phyloP scores from a whole-genome alignment of 2,113 vertebrate genomes.

The Gymnobelideus leadbeateri region DNA sequence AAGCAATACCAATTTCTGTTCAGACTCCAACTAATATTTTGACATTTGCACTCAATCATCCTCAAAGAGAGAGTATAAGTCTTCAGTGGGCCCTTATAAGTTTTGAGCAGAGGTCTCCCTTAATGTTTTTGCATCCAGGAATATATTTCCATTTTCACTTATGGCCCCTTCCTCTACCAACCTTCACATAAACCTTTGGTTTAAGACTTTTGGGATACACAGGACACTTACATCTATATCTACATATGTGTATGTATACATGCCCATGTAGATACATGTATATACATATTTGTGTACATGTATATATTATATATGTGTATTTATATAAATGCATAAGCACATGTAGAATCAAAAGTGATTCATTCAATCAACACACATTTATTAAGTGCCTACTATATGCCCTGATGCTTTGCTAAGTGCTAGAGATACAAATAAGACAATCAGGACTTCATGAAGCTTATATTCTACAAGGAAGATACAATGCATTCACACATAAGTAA shows the following conservation, averaged over 20 bases:
- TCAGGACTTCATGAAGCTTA: neutral
- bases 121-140: neutral
- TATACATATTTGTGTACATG: neutral
- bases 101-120: neutral
- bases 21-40: neutral
- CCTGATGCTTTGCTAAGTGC: neutral
- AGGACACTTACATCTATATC: neutral
- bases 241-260: neutral
- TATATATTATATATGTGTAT: neutral
- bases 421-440: neutral
- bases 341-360: neutral
- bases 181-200: neutral
- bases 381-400: neutral
- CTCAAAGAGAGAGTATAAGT: neutral
- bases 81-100: neutral
- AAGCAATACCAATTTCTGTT: neutral
- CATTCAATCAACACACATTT: conserved; percentile 4
- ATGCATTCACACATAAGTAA: neutral
- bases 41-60: neutral
- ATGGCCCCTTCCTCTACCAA: neutral
- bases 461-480: neutral
- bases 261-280: neutral
- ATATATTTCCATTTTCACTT: neutral
- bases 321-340: neutral
- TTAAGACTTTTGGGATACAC: neutral